Percentiles rank a stretch among this genome's conserved stretches.
Evolutionary conservation across 1,140 invertebrate genomes (phyloP).

Genomic region (Zeugodacus cucurbitae): DNA sequence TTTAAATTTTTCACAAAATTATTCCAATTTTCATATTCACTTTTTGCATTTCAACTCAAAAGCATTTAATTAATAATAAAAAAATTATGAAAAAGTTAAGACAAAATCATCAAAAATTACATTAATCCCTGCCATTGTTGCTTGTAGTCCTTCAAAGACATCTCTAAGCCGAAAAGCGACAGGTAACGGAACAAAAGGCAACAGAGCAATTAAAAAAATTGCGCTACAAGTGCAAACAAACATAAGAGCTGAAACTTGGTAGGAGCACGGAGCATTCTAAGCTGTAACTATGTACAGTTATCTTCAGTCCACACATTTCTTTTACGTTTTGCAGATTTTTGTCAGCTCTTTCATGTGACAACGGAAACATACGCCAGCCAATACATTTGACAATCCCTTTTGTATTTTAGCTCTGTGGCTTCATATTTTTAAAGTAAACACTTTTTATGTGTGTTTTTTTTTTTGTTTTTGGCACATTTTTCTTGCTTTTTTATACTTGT

Average conservation of each 20-base stretch:
- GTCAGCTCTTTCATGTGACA: neutral
- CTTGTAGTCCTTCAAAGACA: neutral
- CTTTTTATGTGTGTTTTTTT: neutral
- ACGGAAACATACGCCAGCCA: neutral
- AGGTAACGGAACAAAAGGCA: neutral
- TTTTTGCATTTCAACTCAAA: too few species aligned
- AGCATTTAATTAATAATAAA: neutral
- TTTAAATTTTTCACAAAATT: too few species aligned
- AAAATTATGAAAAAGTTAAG: neutral
- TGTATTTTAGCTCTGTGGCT: neutral
- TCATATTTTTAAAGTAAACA: neutral
- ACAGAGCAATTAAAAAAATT: neutral
- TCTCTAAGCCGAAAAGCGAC: neutral
- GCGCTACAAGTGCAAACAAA: neutral
- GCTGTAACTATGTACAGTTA: neutral
- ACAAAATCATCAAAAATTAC: neutral
- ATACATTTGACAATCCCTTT: neutral
- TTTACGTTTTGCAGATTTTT: neutral
- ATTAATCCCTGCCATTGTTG: neutral
- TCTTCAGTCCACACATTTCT: neutral
- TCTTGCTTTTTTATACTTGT: too few species aligned
- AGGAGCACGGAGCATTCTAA: neutral
- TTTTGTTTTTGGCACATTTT: neutral
- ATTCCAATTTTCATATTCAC: too few species aligned
- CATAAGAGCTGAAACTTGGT: neutral